These are phyloP conservation scores for Dryadula phaetusa DNA, from an alignment of 2,888 invertebrate species.

Conservation along the genomic window DNA sequence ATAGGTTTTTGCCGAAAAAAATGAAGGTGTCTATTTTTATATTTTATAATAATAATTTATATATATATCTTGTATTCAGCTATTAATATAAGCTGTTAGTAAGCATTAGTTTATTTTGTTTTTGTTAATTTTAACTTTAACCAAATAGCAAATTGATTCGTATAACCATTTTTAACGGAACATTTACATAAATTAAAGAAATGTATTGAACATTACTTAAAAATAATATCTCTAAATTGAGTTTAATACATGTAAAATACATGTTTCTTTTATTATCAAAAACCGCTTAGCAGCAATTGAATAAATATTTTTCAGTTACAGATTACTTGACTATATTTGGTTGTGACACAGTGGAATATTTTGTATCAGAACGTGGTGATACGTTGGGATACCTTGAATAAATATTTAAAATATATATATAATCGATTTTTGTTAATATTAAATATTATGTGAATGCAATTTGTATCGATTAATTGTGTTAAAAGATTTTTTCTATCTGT, in stretches of 20 bases:
- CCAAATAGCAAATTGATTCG: too few species aligned
- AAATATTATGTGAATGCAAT: not conserved
- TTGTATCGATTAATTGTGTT: not conserved
- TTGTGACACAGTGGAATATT: conserved; percentile 8
- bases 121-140: too few species aligned
- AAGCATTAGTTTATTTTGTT: too few species aligned
- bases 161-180: too few species aligned
- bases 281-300: conserved; percentile 1
- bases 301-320: conserved; percentile 14
- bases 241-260: not conserved
- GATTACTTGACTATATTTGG: conserved; percentile 16
- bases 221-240: too few species aligned
- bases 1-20: too few species aligned
- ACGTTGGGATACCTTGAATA: not conserved
- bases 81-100: too few species aligned
- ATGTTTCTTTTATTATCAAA: not conserved
- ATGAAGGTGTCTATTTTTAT: too few species aligned
- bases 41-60: too few species aligned
- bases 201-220: too few species aligned
- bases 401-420: not conserved
- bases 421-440: not conserved
- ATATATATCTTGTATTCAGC: too few species aligned
- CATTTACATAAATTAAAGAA: too few species aligned
- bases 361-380: not conserved
- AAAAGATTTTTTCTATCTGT: not conserved